Conservation (phyloP, 2,797 vertebrate species). For the Hafferia zeledoni region DNA sequence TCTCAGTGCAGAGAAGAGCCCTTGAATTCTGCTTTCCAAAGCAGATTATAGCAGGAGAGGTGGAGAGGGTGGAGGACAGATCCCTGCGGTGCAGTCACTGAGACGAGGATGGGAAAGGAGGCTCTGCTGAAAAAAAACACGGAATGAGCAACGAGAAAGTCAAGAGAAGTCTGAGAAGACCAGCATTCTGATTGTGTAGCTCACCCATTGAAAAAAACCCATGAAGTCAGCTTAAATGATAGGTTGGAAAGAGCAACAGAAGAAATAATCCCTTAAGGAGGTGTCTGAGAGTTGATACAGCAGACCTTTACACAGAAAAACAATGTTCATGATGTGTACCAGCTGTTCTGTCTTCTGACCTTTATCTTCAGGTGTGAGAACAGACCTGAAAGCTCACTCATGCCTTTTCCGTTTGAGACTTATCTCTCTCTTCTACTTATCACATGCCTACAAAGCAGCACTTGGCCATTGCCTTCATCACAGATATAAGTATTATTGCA, state of each 20-base stretch:
- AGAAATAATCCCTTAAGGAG: constrained; percentile 27
- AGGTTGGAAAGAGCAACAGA: neutral
- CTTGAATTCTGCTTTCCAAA: neutral
- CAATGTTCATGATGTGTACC: neutral
- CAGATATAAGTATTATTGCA: neutral
- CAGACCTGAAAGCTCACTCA: neutral
- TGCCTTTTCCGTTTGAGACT: neutral
- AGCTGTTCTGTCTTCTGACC: constrained; percentile 35
- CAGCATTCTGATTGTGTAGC: neutral
- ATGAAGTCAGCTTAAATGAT: neutral
- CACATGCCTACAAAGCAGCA: neutral
- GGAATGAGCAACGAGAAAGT: neutral
- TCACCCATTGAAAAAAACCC: neutral
- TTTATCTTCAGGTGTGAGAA: constrained; percentile 37
- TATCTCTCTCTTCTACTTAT: neutral
- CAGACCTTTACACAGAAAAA: constrained; percentile 54
- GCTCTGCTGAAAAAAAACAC: neutral
- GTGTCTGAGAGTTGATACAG: neutral
- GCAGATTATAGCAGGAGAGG: neutral
- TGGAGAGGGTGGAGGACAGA: neutral
- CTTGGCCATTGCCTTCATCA: neutral
- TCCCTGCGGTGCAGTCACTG: neutral
- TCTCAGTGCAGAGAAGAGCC: neutral
- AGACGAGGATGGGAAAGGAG: neutral
- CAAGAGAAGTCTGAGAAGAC: neutral